phyloP scores from a whole-genome alignment of 2,888 invertebrate genomes.

The Cephonodes hylas region DNA sequence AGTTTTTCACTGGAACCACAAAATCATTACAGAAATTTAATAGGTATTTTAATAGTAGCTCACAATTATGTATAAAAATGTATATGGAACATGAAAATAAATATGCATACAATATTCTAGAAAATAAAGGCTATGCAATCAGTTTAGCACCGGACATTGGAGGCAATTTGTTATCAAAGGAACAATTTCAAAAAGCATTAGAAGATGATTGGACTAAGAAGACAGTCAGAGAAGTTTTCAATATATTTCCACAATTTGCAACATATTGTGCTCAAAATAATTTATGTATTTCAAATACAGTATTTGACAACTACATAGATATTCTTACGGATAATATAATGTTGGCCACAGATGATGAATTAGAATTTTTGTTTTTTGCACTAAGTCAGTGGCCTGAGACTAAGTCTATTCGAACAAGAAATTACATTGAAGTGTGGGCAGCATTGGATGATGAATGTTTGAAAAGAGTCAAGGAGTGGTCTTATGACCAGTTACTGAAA shows the following conservation, averaged over 20 bases:
- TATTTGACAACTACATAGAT: constrained; percentile 67
- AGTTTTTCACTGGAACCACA: constrained; percentile 15
- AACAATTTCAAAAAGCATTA: constrained; percentile 44
- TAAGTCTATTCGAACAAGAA: constrained; percentile 73
- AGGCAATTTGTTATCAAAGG: constrained; percentile 27
- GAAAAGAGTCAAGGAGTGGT: constrained; percentile 69
- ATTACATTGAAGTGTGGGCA: constrained; percentile 84
- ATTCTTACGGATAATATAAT: constrained; percentile 75
- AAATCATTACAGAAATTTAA: constrained; percentile 26
- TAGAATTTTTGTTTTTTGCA: constrained; percentile 75
- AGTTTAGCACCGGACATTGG: constrained; percentile 31
- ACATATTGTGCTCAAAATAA: constrained; percentile 52
- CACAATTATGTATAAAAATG: constrained; percentile 49
- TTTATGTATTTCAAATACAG: constrained; percentile 56
- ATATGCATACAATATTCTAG: constrained; percentile 65
- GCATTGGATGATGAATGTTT: constrained; percentile 85
- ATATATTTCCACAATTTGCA: constrained; percentile 55
- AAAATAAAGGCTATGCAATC: constrained; percentile 54
- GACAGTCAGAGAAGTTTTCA: constrained; percentile 45
- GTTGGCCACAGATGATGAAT: constrained; percentile 79
- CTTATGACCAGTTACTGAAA: constrained; percentile 75
- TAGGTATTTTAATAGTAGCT: constrained; percentile 40
- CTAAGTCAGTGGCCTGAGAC: constrained; percentile 78
- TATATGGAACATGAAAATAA: constrained; percentile 66
- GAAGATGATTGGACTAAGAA: constrained; percentile 50